Evolutionary conservation across 2,113 vertebrate species (phyloP).

Genomic region (Corythornis vintsioides): DNA sequence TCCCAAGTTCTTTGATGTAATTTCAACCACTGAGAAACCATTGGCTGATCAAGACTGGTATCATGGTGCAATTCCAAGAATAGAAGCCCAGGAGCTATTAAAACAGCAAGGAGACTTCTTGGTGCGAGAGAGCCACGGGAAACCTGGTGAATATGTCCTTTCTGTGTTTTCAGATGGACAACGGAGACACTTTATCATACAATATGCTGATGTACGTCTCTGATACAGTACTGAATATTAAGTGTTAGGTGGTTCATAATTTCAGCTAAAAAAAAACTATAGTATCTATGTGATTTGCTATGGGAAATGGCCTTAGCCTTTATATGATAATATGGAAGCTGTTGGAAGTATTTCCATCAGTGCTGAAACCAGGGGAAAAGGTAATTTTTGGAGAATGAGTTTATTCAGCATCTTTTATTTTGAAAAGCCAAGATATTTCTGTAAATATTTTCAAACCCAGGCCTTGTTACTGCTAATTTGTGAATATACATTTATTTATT

Average conservation of each 20-base stretch:
- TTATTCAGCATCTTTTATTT: neutral
- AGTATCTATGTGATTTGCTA: neutral
- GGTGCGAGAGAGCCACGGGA: conserved; percentile 96
- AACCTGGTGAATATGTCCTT: conserved; percentile 98
- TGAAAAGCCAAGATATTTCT: neutral
- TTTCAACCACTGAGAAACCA: conserved; percentile 89
- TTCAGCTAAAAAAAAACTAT: neutral
- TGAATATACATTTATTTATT: neutral
- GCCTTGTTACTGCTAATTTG: neutral
- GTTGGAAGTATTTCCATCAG: neutral
- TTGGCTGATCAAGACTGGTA: conserved; percentile 96
- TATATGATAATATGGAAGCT: neutral
- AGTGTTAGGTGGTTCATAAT: neutral
- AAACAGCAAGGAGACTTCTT: conserved; percentile 97
- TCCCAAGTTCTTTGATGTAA: conserved; percentile 89
- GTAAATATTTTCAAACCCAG: neutral
- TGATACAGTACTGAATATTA: conserved; percentile 53
- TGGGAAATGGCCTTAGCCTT: neutral
- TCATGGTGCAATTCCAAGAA: conserved; percentile 94
- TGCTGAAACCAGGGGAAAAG: neutral
- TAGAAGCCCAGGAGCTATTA: conserved; percentile 94
- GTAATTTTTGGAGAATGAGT: neutral
- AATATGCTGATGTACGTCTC: conserved; percentile 91
- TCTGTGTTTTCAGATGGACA: conserved; percentile 96
- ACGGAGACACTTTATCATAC: conserved; percentile 98